Evolutionary conservation across 2,888 invertebrate genomes (phyloP).

Genomic region (Sminthurides aquaticus): DNA sequence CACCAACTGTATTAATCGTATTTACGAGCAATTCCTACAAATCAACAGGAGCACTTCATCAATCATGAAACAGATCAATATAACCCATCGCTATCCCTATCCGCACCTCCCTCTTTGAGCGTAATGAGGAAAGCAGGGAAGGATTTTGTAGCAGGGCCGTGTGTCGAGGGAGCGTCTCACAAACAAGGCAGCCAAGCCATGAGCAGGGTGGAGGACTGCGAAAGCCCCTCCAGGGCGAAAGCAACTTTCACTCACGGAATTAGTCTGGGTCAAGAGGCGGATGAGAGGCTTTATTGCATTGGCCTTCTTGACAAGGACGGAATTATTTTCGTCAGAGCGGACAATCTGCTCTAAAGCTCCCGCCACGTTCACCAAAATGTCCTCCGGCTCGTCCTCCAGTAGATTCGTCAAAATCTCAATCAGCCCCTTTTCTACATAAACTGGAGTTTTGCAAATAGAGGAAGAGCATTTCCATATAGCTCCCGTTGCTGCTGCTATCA

Average conservation of each 20-base stretch:
- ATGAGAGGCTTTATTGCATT: slow-evolving; percentile 71
- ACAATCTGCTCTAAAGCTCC: slow-evolving; percentile 55
- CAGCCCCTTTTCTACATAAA: slow-evolving; percentile 27
- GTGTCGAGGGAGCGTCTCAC: too few species aligned
- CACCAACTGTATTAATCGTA: slow-evolving; percentile 61
- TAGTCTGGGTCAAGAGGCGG: slow-evolving; percentile 73
- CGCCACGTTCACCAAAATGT: slow-evolving; percentile 76
- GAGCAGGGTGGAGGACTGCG: not conserved
- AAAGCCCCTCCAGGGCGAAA: not conserved
- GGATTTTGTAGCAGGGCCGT: too few species aligned
- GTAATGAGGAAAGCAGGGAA: too few species aligned
- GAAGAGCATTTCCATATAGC: slow-evolving; percentile 87
- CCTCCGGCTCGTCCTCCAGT: slow-evolving; percentile 31
- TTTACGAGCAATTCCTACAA: slow-evolving; percentile 66
- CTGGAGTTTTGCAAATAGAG: slow-evolving; percentile 24
- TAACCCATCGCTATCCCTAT: too few species aligned
- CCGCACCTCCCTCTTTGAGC: too few species aligned
- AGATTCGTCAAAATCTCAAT: slow-evolving; percentile 29
- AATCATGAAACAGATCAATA: too few species aligned
- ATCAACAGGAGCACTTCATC: not conserved
- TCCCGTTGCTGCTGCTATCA: slow-evolving; percentile 79
- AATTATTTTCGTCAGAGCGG: slow-evolving; percentile 52
- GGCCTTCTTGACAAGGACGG: slow-evolving; percentile 54
- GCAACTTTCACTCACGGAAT: slow-evolving; percentile 45
- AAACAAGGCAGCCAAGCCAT: not conserved